Base-by-base conservation (phyloP, 2,113 vertebrate species). In the Xenopus tropicalis region DNA sequence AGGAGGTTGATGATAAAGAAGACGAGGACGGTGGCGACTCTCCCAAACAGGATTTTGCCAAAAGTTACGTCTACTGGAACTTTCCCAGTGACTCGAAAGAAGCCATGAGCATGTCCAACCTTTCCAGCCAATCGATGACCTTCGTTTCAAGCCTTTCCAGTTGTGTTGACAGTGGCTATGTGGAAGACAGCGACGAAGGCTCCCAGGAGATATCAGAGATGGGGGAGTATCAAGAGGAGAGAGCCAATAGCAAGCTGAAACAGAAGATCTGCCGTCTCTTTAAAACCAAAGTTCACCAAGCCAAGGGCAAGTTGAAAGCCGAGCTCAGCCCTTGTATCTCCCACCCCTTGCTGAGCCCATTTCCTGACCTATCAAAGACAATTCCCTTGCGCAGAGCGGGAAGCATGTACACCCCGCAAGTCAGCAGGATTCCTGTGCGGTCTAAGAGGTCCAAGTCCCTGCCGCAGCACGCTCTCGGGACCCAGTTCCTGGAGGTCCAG, bases 381-480 rank as follows among this genome's bases (percentile, higher is more conserved):
- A 21, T 75, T 20, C 81, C 87, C 0, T 86, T 97, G 63, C 88
- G 82, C 25, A 82, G 97, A 4, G 90, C 95, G 0, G 96, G 93
- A 76, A 98, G 95, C 82, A 86, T 98, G 70, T 94, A 89, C 58
- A 85, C 84, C 46, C 86, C 93, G 0, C 87, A 90, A 58, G 84
- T 80, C 74, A 81, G 83, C 14, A 78, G 79, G 0, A 3, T 84
- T 1, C 72, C 81, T 0, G 72, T 88, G 0, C 88, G 93, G 23
- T 93, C 95, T 24, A 94, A 93, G 13, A 92, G 96, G 7, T 96
- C 96, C 10, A 88, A 87, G 79, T 98, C 96, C 0, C 83, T 98
- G 44, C 96, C 96, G 0, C 95, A 97, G 82, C 86, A 95, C 2
- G 86, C 88, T 11, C 80, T 91, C 51, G 77, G 79, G 21, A 56